Conservation (phyloP, 2,888 invertebrate species). For the Homarus gammarus region DNA sequence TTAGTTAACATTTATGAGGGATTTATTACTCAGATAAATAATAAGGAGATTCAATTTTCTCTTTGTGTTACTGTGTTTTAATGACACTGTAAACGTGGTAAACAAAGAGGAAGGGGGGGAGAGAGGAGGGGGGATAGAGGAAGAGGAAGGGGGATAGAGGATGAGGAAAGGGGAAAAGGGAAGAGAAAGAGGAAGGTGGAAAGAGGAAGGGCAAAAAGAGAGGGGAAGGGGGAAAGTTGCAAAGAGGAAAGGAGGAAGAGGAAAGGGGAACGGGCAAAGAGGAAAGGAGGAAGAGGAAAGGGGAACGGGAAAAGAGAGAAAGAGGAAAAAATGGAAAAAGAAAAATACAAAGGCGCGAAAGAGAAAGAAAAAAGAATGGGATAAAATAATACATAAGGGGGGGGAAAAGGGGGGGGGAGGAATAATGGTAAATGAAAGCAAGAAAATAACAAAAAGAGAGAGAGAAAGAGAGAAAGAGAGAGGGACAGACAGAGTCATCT, state of each 20-base stretch:
- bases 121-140: slow-evolving; percentile 24
- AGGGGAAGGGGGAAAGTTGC: not conserved
- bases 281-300: not conserved
- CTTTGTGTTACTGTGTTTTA: too few species aligned
- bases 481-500: not conserved
- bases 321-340: not conserved
- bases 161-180: slow-evolving; percentile 10
- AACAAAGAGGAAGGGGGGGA: too few species aligned
- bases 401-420: too few species aligned
- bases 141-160: slow-evolving; percentile 26
- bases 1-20: too few species aligned
- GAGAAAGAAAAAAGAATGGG: not conserved
- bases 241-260: not conserved
- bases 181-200: slow-evolving; percentile 19
- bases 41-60: too few species aligned
- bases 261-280: not conserved
- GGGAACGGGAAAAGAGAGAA: not conserved
- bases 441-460: too few species aligned
- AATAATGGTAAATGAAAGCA: too few species aligned
- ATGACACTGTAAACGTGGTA: too few species aligned
- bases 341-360: not conserved
- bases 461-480: slow-evolving; percentile 16
- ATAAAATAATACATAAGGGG: too few species aligned
- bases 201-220: not conserved
- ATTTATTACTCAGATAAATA: too few species aligned